Evolutionary conservation across 1,140 invertebrate genomes (phyloP), one percentile per base, ranked within the genome.

Genomic region (Panonychus citri): DNA sequence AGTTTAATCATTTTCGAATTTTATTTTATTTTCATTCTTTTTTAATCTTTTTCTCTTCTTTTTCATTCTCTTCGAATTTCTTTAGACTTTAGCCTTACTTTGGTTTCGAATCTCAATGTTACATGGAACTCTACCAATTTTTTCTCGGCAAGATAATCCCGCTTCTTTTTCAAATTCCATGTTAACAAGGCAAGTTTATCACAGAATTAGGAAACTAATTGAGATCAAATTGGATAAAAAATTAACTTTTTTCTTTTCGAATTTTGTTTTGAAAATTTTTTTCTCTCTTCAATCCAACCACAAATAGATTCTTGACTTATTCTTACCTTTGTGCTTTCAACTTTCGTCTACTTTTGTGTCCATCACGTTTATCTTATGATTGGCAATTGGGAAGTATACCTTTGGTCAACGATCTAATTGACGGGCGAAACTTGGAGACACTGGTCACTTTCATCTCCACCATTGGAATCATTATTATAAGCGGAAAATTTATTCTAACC

Each of bases 71-170:
- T 7, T 34, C 30, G 30, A 34, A 34, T 34, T 12, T 34, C 30
- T 7, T 34, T 34, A 59, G 57, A 55, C 55, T 30, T 19, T 43
- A 1, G 21, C 30, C 15, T 34, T 55, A 15, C 37, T 59, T 2
- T 57, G 15, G 25, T 56, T 56, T 34, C 54, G 58, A n/a, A 13
- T 56, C 48, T 77, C 79, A 39, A 68, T 85, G 58, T 74, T 83
- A 53, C 79, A 83, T 65, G 82, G 82, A 53, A 75, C 78, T 19
- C 68, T 85, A 57, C 82, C 82, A 0, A 76, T 79, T 52, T 93
- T 93, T 66, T 81, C 85, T 12, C 80, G 80, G 46, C 83, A 85
- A 5, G 87, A 93, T 69, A 93, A 90, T 71, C 86, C 87, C 1
- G 79, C 87, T 8, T 82, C 89, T 2, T 85, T 83, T 53, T 55